Evolutionary conservation across 2,113 vertebrate genomes (phyloP).

Genomic region (Pluvialis apricaria): DNA sequence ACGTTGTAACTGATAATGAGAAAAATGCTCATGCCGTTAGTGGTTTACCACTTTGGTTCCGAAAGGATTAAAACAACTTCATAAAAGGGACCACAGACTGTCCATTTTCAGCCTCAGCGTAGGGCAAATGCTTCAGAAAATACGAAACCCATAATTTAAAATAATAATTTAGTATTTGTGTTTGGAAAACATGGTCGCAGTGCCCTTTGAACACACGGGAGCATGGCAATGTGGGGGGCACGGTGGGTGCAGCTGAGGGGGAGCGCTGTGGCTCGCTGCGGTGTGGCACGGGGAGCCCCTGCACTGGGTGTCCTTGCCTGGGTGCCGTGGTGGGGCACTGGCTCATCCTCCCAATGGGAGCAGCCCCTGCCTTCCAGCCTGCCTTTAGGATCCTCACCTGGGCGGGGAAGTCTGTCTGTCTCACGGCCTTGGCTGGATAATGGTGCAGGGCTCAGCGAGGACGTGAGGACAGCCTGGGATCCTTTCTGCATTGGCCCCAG

Average conservation of each 20-base stretch:
- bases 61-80: constrained; percentile 47
- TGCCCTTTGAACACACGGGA: background rate
- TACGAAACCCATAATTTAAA: constrained; percentile 18
- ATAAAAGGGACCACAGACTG: constrained; percentile 50
- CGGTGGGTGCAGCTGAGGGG: background rate
- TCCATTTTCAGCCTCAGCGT: constrained; percentile 30
- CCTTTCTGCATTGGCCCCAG: background rate
- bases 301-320: rapidly evolving
- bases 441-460: rapidly evolving
- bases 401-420: background rate
- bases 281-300: rapidly evolving
- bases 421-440: rapidly evolving
- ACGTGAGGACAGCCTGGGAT: background rate
- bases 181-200: background rate
- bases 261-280: rapidly evolving
- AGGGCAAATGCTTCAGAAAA: background rate
- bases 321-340: rapidly evolving
- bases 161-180: background rate
- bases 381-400: background rate
- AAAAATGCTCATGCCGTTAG: constrained; percentile 48
- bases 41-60: constrained; percentile 56
- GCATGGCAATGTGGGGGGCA: rapidly evolving
- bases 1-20: constrained; percentile 61
- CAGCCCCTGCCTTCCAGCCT: background rate
- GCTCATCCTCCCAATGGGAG: background rate